These are phyloP conservation scores for Drosophila ezoana DNA, from an alignment of 2,888 invertebrate genomes.

Conservation along the genomic window DNA sequence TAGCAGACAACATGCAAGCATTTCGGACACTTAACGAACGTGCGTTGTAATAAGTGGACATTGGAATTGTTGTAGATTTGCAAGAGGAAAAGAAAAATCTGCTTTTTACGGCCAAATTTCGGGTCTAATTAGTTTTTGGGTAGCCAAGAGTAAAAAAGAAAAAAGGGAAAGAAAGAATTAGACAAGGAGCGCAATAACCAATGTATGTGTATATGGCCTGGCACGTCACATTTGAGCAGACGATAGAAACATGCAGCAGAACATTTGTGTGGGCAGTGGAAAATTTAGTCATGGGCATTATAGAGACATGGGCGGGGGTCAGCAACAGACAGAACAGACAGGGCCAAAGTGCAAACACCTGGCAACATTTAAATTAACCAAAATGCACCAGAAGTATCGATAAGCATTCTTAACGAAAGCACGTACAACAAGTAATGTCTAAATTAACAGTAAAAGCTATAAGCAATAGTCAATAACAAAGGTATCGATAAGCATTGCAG, in stretches of 20 bases:
- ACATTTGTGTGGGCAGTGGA: slow-evolving; percentile 75
- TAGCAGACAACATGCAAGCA: slow-evolving; percentile 73
- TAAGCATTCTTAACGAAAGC: neutral
- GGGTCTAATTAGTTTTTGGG: slow-evolving; percentile 54
- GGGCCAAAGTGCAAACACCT: slow-evolving; percentile 54
- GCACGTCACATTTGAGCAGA: slow-evolving; percentile 53
- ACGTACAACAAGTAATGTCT: neutral
- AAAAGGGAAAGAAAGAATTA: slow-evolving; percentile 19
- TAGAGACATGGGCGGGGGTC: slow-evolving; percentile 49
- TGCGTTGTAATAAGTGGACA: slow-evolving; percentile 71
- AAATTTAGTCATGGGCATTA: slow-evolving; percentile 57
- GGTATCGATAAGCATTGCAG: slow-evolving; percentile 16
- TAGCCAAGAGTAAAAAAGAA: slow-evolving; percentile 29
- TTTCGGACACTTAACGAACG: slow-evolving; percentile 64
- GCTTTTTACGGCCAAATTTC: slow-evolving; percentile 38
- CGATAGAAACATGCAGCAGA: slow-evolving; percentile 57
- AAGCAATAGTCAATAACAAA: slow-evolving; percentile 1
- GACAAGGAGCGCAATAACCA: slow-evolving; percentile 6
- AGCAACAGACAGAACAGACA: slow-evolving; percentile 8
- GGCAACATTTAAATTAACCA: slow-evolving; percentile 37
- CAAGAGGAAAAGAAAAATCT: slow-evolving; percentile 29
- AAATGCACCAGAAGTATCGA: slow-evolving; percentile 5
- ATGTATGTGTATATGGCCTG: slow-evolving; percentile 14
- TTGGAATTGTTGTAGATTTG: slow-evolving; percentile 66
- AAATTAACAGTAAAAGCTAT: neutral